Evolutionary conservation across 2,113 vertebrate species (phyloP).

Genomic region (Hippocampus barbouri): DNA sequence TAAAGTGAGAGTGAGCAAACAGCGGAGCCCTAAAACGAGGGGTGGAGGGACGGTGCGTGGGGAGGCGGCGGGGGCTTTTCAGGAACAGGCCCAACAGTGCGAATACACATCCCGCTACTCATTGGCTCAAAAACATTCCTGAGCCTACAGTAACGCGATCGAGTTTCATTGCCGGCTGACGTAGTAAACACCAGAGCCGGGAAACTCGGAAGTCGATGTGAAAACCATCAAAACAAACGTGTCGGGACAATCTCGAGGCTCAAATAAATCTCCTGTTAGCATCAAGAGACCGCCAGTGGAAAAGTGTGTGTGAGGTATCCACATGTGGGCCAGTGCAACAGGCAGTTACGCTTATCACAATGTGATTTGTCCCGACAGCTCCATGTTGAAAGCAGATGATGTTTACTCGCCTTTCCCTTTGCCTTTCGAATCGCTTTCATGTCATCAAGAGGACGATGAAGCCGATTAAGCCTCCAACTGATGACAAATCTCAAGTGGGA

Average conservation of each 20-base stretch:
- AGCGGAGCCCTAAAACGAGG: slow-evolving; percentile 26
- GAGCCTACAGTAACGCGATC: slow-evolving; percentile 53
- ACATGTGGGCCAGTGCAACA: slow-evolving; percentile 17
- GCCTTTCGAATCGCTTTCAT: slow-evolving; percentile 8
- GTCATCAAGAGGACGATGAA: not conserved
- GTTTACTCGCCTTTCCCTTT: not conserved
- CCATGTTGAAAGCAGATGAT: not conserved
- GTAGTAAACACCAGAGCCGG: slow-evolving; percentile 46
- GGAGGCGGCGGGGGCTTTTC: slow-evolving; percentile 17
- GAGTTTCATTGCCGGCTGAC: slow-evolving; percentile 58
- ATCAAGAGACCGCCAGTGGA: slow-evolving; percentile 10
- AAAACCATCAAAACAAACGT: slow-evolving; percentile 55
- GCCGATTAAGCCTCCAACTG: not conserved
- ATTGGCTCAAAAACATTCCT: slow-evolving; percentile 62
- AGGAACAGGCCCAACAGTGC: slow-evolving; percentile 31
- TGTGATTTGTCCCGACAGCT: slow-evolving; percentile 27
- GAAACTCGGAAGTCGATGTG: slow-evolving; percentile 35
- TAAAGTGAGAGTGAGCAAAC: slow-evolving; percentile 44
- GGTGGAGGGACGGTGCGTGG: not conserved
- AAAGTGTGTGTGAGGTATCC: slow-evolving; percentile 22
- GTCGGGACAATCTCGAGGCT: slow-evolving; percentile 43
- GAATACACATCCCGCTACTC: slow-evolving; percentile 40
- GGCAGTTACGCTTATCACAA: not conserved
- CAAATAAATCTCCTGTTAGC: slow-evolving; percentile 14
- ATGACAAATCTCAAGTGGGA: not conserved